Conservation (phyloP, 2,888 invertebrate genomes). For the Hemicrepidius hirtus region DNA sequence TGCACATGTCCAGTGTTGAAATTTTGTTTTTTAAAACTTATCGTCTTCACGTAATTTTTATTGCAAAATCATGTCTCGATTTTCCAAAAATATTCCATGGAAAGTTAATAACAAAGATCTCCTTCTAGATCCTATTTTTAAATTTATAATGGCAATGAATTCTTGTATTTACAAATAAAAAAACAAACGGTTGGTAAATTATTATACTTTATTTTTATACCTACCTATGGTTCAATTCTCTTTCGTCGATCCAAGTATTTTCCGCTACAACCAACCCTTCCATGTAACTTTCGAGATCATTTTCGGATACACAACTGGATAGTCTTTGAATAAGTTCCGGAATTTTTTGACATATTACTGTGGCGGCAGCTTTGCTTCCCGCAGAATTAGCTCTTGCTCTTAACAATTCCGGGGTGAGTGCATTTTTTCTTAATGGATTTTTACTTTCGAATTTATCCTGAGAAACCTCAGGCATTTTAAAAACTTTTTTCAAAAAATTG, state of each 20-base stretch:
- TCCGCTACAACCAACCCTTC: slow-evolving; percentile 72
- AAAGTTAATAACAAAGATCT: too few relatives aligned
- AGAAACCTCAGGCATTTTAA: slow-evolving; percentile 75
- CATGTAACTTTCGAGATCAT: slow-evolving; percentile 76
- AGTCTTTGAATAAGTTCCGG: slow-evolving; percentile 43
- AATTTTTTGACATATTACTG: slow-evolving; percentile 9
- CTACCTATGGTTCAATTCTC: slow-evolving; percentile 78
- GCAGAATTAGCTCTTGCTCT: slow-evolving; percentile 75
- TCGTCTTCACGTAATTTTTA: too few relatives aligned
- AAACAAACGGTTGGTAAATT: background rate
- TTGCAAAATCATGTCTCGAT: too few relatives aligned
- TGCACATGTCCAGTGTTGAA: too few relatives aligned
- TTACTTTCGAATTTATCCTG: slow-evolving; percentile 74
- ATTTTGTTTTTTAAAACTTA: too few relatives aligned
- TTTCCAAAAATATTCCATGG: too few relatives aligned
- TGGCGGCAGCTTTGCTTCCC: slow-evolving; percentile 8
- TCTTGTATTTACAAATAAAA: background rate
- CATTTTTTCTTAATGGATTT: slow-evolving; percentile 74
- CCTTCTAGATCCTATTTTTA: too few relatives aligned
- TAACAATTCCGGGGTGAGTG: slow-evolving; percentile 74
- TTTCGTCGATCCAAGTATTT: slow-evolving; percentile 75
- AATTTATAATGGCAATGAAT: background rate
- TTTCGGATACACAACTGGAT: slow-evolving; percentile 68
- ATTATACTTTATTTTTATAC: slow-evolving; percentile 65
- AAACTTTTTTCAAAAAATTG: background rate